Percentiles rank a stretch among this genome's conserved stretches.
Conservation (phyloP, 1,140 invertebrate species). For the Brachionus sp. region DNA sequence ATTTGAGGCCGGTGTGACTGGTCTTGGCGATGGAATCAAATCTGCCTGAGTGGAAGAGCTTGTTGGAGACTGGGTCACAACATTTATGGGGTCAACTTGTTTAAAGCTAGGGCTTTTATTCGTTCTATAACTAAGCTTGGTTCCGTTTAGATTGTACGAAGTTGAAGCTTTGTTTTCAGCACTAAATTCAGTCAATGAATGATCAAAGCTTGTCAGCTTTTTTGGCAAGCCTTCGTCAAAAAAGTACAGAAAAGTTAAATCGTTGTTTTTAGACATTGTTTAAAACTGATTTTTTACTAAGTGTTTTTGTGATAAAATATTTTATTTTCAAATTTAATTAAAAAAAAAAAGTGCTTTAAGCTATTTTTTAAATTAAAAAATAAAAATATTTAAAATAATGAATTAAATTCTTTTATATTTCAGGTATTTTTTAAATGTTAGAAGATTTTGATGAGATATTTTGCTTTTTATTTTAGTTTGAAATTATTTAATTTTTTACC, state of each 20-base stretch:
- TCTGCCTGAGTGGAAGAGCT: not conserved
- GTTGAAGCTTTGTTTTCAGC: not conserved
- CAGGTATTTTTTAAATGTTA: no score
- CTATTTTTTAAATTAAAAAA: no score
- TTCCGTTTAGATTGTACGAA: not conserved
- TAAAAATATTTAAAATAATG: no score
- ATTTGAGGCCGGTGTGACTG: not conserved
- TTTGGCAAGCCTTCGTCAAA: not conserved
- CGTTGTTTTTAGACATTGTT: not conserved
- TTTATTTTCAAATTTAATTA: no score
- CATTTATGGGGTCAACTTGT: not conserved
- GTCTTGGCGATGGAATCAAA: not conserved
- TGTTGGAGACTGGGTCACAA: not conserved
- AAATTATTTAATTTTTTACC: no score
- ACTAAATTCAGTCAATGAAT: not conserved
- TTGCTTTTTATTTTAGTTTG: no score
- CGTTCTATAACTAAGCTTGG: not conserved
- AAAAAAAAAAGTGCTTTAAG: no score
- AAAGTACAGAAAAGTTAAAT: not conserved
- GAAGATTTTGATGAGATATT: no score
- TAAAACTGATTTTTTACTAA: not conserved
- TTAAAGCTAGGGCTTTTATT: not conserved
- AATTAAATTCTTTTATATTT: no score
- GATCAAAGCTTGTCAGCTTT: not conserved
- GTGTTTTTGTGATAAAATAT: no score